Percentiles rank a stretch among this genome's conserved stretches.
phyloP scores from a whole-genome alignment of 2,888 invertebrate species.

The Chrysina gloriosa region DNA sequence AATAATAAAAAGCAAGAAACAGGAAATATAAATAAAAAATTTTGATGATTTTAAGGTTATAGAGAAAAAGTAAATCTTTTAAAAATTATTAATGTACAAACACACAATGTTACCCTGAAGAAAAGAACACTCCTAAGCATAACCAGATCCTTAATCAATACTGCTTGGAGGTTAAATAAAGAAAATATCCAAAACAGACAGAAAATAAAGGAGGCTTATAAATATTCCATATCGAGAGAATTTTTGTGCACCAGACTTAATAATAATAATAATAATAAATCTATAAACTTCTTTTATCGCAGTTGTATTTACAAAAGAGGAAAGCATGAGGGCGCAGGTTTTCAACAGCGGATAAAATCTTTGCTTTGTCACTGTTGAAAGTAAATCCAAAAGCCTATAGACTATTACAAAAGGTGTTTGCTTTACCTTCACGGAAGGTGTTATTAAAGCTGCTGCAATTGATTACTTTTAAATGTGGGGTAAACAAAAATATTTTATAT shows the following conservation, averaged over 20 bases:
- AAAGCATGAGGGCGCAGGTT: slow-evolving; percentile 28
- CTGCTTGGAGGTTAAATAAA: not conserved
- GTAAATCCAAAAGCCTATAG: slow-evolving; percentile 26
- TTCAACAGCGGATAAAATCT: slow-evolving; percentile 31
- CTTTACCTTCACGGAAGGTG: slow-evolving; percentile 23
- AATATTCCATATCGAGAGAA: slow-evolving; percentile 3
- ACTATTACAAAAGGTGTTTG: slow-evolving; percentile 32
- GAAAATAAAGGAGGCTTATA: slow-evolving; percentile 3
- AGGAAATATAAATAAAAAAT: too few species aligned
- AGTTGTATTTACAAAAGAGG: slow-evolving; percentile 22
- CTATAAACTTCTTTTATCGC: slow-evolving; percentile 3
- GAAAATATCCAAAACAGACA: slow-evolving; percentile 1
- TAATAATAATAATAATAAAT: not conserved
- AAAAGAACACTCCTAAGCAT: not conserved
- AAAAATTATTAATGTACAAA: too few species aligned
- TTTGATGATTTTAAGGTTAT: too few species aligned
- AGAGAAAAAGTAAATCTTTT: too few species aligned
- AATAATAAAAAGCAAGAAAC: too few species aligned
- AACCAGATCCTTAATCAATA: not conserved
- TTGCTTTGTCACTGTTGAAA: slow-evolving; percentile 29
- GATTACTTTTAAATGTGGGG: slow-evolving; percentile 22
- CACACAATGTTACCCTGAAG: not conserved
- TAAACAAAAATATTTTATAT: slow-evolving; percentile 30
- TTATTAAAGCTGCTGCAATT: slow-evolving; percentile 11
- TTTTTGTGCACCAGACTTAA: not conserved